phyloP scores from a whole-genome alignment of 2,888 invertebrate genomes.

The Byasa hedistus region DNA sequence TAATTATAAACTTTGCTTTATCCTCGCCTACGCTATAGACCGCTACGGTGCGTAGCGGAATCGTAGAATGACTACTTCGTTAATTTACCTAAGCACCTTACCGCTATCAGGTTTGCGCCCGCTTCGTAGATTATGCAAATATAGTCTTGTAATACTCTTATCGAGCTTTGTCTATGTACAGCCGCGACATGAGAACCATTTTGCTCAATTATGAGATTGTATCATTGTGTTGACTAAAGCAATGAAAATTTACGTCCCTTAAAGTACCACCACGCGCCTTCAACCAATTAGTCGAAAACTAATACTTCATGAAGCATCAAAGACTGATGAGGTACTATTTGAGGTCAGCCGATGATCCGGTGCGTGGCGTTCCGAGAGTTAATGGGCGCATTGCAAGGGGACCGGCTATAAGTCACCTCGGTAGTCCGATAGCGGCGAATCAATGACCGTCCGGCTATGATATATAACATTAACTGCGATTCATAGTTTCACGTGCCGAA shows the following conservation, averaged over 20 bases:
- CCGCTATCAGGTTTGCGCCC: conserved; percentile 72
- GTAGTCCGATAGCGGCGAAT: conserved; percentile 71
- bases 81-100: conserved; percentile 78
- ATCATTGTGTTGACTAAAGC: conserved; percentile 30
- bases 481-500: conserved; percentile 75
- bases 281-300: conserved; percentile 81
- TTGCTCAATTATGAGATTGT: conserved; percentile 15
- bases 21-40: conserved; percentile 36
- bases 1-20: conserved; percentile 34
- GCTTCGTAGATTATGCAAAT: conserved; percentile 74
- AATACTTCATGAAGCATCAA: conserved; percentile 55
- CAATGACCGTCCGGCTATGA: conserved; percentile 77
- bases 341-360: conserved; percentile 37
- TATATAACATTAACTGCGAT: conserved; percentile 73
- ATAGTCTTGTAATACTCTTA: conserved; percentile 70
- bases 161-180: conserved; percentile 68
- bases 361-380: conserved; percentile 43
- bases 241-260: conserved; percentile 36
- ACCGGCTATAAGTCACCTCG: conserved; percentile 69
- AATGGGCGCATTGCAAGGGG: conserved; percentile 65
- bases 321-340: conserved; percentile 67
- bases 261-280: conserved; percentile 46
- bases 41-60: conserved; percentile 42
- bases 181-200: conserved; percentile 33
- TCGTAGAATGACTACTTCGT: conserved; percentile 51